These are phyloP conservation scores for Tragelaphus strepsiceros DNA, from an alignment of 2,113 vertebrate species.

Conservation along the genomic window DNA sequence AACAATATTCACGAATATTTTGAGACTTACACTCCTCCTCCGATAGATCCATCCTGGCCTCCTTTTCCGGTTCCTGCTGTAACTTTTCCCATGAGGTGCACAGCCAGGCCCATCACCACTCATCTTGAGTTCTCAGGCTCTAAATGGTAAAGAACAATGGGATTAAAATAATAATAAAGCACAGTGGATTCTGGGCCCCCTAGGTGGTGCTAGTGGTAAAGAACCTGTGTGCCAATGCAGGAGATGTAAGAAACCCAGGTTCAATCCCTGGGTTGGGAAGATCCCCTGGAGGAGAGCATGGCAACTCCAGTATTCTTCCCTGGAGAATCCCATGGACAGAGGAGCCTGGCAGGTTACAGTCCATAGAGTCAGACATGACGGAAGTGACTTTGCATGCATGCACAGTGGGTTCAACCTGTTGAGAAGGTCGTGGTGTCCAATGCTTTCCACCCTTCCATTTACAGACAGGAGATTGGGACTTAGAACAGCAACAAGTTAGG, in stretches of 20 bases:
- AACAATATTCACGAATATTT: rapidly evolving
- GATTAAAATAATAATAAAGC: not conserved
- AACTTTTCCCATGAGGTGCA: not conserved
- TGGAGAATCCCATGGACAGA: not conserved
- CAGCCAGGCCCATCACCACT: not conserved
- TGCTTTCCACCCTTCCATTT: rapidly evolving
- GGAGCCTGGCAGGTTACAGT: not conserved
- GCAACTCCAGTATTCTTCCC: not conserved
- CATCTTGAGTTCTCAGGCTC: not conserved
- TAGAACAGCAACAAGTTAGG: too few relatives aligned
- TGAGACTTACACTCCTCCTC: not conserved
- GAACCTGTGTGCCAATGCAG: not conserved
- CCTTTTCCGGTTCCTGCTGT: rapidly evolving
- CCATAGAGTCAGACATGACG: not conserved
- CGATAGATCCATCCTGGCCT: rapidly evolving
- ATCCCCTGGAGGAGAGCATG: not conserved
- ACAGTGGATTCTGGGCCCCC: not conserved
- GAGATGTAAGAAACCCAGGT: not conserved
- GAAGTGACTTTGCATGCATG: not conserved
- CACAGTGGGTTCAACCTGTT: rapidly evolving
- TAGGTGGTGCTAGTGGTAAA: not conserved
- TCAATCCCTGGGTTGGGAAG: not conserved
- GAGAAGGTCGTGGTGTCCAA: rapidly evolving
- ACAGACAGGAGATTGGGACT: not conserved
- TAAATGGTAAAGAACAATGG: rapidly evolving